These are phyloP conservation scores for Circaetus cinerascens DNA, from an alignment of 2,113 vertebrate species.

Conservation along the genomic window DNA sequence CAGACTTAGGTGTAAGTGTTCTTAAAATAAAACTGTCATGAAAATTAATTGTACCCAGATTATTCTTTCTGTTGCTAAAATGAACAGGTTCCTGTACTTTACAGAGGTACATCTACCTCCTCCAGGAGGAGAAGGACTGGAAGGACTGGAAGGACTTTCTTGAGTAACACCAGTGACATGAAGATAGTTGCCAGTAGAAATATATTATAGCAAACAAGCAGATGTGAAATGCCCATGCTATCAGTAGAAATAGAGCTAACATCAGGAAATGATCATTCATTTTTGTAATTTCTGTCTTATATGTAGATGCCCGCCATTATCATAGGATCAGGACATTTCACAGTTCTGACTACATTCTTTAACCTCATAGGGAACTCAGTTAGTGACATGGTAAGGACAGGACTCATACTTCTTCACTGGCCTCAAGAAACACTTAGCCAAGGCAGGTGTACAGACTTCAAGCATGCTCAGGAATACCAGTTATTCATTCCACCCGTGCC, in stretches of 20 bases:
- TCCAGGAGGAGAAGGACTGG: neutral
- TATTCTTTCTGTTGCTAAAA: neutral
- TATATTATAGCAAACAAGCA: neutral
- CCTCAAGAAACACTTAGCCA: neutral
- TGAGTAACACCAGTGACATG: neutral
- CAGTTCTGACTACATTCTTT: neutral
- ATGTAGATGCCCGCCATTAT: fast-evolving
- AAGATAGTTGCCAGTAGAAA: neutral
- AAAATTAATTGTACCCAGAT: neutral
- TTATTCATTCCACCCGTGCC: neutral
- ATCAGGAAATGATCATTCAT: neutral
- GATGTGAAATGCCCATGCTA: neutral
- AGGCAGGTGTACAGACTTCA: neutral
- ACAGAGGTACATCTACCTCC: neutral
- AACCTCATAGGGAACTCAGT: neutral
- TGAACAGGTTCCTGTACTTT: neutral
- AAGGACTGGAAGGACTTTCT: neutral
- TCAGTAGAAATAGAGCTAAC: neutral
- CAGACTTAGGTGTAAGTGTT: neutral
- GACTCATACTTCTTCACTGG: neutral
- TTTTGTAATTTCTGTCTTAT: neutral
- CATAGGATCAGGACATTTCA: neutral
- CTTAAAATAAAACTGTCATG: neutral
- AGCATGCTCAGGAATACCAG: neutral
- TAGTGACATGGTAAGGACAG: neutral